Conservation (phyloP, 2,113 vertebrate species). For the Pelobates fuscus region DNA sequence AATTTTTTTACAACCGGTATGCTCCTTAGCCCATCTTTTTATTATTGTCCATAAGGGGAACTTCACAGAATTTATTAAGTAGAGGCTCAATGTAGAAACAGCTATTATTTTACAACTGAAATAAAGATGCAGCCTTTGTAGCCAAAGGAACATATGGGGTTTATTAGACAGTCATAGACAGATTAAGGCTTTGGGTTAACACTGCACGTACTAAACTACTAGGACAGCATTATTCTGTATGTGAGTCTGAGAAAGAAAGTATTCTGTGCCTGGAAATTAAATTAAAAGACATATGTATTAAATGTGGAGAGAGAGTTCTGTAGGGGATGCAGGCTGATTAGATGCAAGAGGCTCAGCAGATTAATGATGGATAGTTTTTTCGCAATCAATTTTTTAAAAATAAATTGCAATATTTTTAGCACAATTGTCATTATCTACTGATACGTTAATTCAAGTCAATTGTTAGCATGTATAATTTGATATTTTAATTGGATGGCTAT, state of each 20-base stretch:
- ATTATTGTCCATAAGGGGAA: neutral
- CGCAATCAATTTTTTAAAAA: neutral
- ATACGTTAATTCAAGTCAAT: neutral
- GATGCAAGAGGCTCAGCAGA: neutral
- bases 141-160: constrained; percentile 1
- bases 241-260: neutral
- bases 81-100: neutral
- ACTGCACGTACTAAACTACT: constrained; percentile 1
- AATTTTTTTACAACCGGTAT: neutral
- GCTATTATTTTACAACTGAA: constrained; percentile 9
- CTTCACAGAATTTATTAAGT: constrained; percentile 2
- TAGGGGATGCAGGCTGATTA: neutral
- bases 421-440: neutral
- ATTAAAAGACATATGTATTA: neutral
- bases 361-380: neutral
- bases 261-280: neutral
- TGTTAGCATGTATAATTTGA: neutral
- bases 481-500: neutral
- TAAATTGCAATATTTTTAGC: neutral
- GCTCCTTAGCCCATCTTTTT: neutral
- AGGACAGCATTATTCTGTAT: neutral
- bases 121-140: constrained; percentile 7
- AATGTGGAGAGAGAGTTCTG: neutral
- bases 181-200: constrained; percentile 11
- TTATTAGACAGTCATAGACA: constrained; percentile 6